Evolutionary conservation across 23 tunicate genomes (phyloP), one percentile per base, ranked within the genome.

Genomic region (Clavelina lepadiformis): DNA sequence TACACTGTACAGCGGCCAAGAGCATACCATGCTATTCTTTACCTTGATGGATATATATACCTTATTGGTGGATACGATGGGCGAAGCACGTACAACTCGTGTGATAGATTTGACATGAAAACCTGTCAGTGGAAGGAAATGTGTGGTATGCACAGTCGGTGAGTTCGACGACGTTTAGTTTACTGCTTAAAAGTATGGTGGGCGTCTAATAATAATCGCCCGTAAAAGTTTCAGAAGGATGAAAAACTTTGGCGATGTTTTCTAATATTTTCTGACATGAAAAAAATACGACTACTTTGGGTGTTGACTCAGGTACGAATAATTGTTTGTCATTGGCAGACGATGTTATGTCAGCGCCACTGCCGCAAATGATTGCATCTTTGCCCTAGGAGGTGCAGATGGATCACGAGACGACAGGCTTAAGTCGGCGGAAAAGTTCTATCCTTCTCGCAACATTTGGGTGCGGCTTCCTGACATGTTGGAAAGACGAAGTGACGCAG

Each of bases 21-120:
- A 38, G 96, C 96, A 8, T 88, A 88, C 58, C 96, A 88, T 55
- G 85, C 81, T 4, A 82, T 88, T 2, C 50, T 52, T 45, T 75
- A 67, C 41, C 47, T 72, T 18, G 96, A 58, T 38, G 87, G 87
- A 2, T 73, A 26, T 33, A 34, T 88, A 26, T 88, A 79, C 74
- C 68, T 88, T 23, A 71, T 88, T 51, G 96, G 96, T 1, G 96
- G 96, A 2, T 88, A 69, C 37, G 96, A 88, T 46, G 96, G 96
- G 8, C 63, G 61, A 19, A 68, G 67, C 19, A 88, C 82, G 2
- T 79, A 73, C 44, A 79, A 88, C 65, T 73, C 87, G 3, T 88
- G 96, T 53, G 96, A 88, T 20, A 73, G 86, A 11, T 88, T 64
- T 37, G 69, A 88, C 72, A 26, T 88, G 22, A 58, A 26, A 24